Base-by-base conservation (phyloP, 2,888 invertebrate species). In the Chrysolina haemoptera region DNA sequence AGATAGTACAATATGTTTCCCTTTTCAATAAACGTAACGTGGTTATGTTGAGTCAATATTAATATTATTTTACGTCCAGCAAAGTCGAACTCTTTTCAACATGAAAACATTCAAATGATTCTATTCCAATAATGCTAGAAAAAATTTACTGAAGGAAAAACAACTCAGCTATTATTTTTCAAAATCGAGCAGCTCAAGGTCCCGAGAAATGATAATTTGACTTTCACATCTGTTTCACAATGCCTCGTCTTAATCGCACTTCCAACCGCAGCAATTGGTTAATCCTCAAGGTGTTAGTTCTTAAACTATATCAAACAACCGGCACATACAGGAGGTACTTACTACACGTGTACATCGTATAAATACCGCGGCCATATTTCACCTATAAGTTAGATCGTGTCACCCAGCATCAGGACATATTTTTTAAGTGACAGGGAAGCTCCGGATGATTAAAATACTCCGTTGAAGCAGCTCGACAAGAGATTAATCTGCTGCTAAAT, bases 401-500 rank as follows among this genome's bases (percentile, higher is more conserved):
- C 81, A 76, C 74, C 72, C 76, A 75, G 77, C 76, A 79, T 80
- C 78, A 81, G 82, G 78, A 55, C 77, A 78, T 82, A 82, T 83
- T 85, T 85, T 85, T 84, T 83, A 80, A 81, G 81, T 79, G 85
- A 84, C 82, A 83, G 81, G 84, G 83, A 84, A 84, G 84, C 81
- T 80, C 81, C 80, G 80, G 79, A 83, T 84, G 87, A 87, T 87
- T 87, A 86, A 87, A 86, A 86, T 85, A 85, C 85, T 82, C 83
- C 78, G 79, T 77, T 82, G 84, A 82, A 83, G 82, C 82, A 82
- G 81, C 82, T 81, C 82, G 86, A 87, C 86, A 84, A 82, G 82
- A 86, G 87, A 87, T 87, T 87, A 87, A 87, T 87, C 85, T 86
- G 83, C 83, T 82, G 86, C 87, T 87, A 86, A 87, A 87, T 87